These are phyloP conservation scores for Thelohanellus kitauei DNA, from an alignment of 30 jellyfish, hydroid and myxozoan genomes.

Conservation along the genomic window DNA sequence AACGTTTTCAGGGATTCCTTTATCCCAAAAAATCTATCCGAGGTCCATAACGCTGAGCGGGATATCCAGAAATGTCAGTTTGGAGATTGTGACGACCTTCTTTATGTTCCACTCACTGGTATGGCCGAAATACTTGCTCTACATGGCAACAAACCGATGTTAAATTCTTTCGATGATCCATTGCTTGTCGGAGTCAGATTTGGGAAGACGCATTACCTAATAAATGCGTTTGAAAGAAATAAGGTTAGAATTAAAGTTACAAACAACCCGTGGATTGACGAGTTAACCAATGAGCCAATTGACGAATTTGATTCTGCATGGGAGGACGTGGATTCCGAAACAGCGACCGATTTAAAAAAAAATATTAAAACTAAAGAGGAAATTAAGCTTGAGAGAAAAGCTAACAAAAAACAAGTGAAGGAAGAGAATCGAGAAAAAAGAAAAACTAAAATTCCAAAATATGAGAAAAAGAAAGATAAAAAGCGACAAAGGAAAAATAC, in stretches of 20 bases:
- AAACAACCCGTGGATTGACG: no score
- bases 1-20: slow-evolving; percentile 57
- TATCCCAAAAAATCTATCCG: slow-evolving; percentile 56
- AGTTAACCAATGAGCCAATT: not conserved
- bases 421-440: slow-evolving; percentile 73
- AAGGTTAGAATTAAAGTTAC: no score
- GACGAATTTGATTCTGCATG: not conserved
- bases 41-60: slow-evolving; percentile 40
- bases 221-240: no score
- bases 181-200: no score
- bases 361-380: not conserved
- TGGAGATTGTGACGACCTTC: slow-evolving; percentile 25
- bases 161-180: no score
- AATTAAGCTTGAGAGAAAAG: slow-evolving; percentile 21
- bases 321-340: slow-evolving; percentile 3
- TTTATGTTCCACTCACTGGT: slow-evolving; percentile 46
- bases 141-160: no score
- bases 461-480: slow-evolving; percentile 40
- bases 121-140: slow-evolving; percentile 21
- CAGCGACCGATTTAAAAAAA: not conserved
- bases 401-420: slow-evolving; percentile 34
- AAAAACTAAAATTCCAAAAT: slow-evolving; percentile 62
- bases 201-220: no score
- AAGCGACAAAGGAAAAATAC: no score
- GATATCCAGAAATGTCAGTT: slow-evolving; percentile 19